Conservation (phyloP, 2,888 invertebrate species). For the Morpho achilles region DNA sequence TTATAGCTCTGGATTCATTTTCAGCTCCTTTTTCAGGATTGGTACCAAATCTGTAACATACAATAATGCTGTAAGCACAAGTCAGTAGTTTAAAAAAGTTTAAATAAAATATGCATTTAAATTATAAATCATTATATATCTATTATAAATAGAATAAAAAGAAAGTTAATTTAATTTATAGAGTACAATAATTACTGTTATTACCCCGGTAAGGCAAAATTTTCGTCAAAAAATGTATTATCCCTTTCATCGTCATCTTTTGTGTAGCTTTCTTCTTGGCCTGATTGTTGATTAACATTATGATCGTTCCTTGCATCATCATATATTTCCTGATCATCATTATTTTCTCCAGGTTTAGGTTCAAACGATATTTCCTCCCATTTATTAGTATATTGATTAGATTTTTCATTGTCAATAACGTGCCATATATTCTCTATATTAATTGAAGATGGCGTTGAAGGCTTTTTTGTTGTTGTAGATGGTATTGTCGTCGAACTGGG, state of each 20-base stretch:
- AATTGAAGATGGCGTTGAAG: constrained; percentile 29
- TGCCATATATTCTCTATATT: constrained; percentile 69
- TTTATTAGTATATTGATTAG: constrained; percentile 45
- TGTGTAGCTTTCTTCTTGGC: constrained; percentile 24
- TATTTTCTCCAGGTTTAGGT: constrained; percentile 29
- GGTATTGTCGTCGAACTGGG: constrained; percentile 33
- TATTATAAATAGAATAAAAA: too few relatives aligned
- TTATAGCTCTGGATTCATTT: constrained; percentile 70
- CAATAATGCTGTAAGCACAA: constrained; percentile 17
- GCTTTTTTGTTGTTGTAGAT: constrained; percentile 35
- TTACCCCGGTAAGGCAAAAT: constrained; percentile 68
- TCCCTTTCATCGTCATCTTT: constrained; percentile 27
- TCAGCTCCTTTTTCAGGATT: constrained; percentile 62
- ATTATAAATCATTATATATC: not conserved
- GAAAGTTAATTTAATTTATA: too few relatives aligned
- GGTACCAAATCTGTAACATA: constrained; percentile 54
- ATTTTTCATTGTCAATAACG: constrained; percentile 65
- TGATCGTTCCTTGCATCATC: constrained; percentile 21
- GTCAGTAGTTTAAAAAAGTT: not conserved
- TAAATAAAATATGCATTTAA: constrained; percentile 2
- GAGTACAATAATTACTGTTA: too few relatives aligned
- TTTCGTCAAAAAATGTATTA: constrained; percentile 41
- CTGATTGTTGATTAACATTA: constrained; percentile 17
- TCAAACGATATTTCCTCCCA: constrained; percentile 57
- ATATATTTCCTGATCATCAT: constrained; percentile 19